Evolutionary conservation across 1,140 invertebrate species (phyloP), one percentile per base, ranked within the genome.

Genomic region (Archegozetes longisetosus): DNA sequence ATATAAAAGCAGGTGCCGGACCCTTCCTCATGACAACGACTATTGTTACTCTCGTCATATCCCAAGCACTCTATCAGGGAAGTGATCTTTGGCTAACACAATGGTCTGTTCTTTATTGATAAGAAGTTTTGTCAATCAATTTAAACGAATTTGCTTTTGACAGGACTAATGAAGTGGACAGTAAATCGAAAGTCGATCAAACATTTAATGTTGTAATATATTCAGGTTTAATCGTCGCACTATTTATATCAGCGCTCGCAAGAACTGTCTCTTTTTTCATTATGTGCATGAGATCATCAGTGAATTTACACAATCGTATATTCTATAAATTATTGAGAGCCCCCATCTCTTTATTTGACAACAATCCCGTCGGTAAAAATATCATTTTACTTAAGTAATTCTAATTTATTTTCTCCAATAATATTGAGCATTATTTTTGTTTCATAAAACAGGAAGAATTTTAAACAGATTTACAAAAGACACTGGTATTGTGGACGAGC

Each of bases 281-380:
- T 64, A 79, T 86, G 64, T 88, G 86, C 56, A 83, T 89, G 75
- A 74, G 77, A 40, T 82, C 88, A 3, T 90, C 88, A 0, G 79
- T 82, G 51, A 80, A 74, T 26, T 73, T 90, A 2, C 90, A 95
- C 67, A 84, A 92, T 67, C 74, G 70, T 9, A 90, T 94, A 82
- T 93, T 93, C 67, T 70, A 74, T 9, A 82, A 82, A 52, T 80
- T 96, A 1, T 79, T 88, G 25, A 76, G 82, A 6, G 82, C 85
- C 0, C 85, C 83, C 0, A 89, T 92, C 78, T 76, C 79, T 9
- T 94, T 94, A 72, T 95, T 94, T 71, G 88, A 90, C 64, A 82
- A 80, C 9, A 93, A 93, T 70, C 82, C 86, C 1, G 3, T 81
- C 12, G 61, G 61, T 40, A n/a, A n/a, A n/a, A n/a, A n/a, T n/a